A percentile compares a stretch with the other conserved stretches of the same genome.
Evolutionary conservation across 2,113 vertebrate genomes (phyloP).

Genomic region (Desmodus rotundus): DNA sequence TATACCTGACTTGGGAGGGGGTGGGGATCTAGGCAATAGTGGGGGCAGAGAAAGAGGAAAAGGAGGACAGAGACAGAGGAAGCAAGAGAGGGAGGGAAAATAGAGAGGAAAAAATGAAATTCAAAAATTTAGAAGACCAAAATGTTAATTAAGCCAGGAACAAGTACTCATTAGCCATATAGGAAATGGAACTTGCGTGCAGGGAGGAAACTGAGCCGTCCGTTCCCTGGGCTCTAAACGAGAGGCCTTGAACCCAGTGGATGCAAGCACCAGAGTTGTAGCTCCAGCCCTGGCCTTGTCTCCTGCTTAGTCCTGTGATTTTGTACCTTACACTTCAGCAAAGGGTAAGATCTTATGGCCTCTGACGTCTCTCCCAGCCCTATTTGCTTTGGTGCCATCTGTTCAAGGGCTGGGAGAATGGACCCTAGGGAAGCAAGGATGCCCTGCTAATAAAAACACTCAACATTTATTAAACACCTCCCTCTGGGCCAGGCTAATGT

Average conservation of each 20-base stretch:
- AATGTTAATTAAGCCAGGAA: background rate
- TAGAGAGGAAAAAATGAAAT: background rate
- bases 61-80: background rate
- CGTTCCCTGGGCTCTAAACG: background rate
- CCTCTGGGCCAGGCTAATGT: accelerated
- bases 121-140: background rate
- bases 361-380: background rate
- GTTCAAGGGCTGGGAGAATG: background rate
- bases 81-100: accelerated
- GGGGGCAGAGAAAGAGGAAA: background rate
- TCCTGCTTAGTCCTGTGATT: background rate
- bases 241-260: background rate
- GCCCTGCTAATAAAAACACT: background rate
- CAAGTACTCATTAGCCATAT: background rate
- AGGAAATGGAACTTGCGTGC: background rate
- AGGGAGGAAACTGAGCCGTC: background rate
- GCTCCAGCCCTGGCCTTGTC: background rate
- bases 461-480: background rate
- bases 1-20: background rate
- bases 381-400: background rate
- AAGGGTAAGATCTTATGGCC: background rate
- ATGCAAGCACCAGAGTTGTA: background rate
- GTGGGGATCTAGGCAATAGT: background rate
- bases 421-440: background rate
- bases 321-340: background rate